Conservation (phyloP, 2,888 invertebrate genomes). For the Conops quadrifasciatus region DNA sequence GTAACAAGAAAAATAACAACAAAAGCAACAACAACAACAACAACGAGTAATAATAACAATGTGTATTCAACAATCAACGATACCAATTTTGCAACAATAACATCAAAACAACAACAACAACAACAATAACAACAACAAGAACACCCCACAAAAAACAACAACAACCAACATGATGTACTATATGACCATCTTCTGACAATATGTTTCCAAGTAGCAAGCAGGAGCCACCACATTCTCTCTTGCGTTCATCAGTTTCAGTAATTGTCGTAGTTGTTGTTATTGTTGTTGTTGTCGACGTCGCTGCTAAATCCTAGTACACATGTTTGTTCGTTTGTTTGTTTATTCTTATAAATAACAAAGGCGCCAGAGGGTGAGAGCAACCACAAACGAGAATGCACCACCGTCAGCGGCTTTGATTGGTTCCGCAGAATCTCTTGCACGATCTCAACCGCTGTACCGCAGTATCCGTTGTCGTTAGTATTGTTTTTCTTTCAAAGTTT, state of each 20-base stretch:
- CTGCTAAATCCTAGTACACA: background rate
- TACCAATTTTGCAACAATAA: background rate
- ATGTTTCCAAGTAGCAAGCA: slow-evolving; percentile 1
- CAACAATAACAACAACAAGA: background rate
- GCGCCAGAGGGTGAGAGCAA: too few species aligned
- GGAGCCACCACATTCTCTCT: background rate
- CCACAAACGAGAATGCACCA: too few species aligned
- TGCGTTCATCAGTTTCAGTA: background rate
- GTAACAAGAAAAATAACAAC: slow-evolving; percentile 21
- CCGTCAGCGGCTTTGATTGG: too few species aligned
- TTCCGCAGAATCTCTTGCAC: too few species aligned
- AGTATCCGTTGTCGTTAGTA: too few species aligned
- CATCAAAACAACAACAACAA: background rate
- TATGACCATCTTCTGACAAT: background rate
- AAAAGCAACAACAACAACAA: slow-evolving; percentile 16
- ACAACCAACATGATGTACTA: background rate
- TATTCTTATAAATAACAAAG: too few species aligned
- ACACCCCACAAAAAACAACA: slow-evolving; percentile 8
- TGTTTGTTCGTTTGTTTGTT: too few species aligned
- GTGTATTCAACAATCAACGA: background rate
- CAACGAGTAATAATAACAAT: background rate
- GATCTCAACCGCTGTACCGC: too few species aligned
- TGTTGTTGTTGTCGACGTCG: background rate
- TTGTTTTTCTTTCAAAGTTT: too few species aligned
- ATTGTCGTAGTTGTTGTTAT: background rate